Evolutionary conservation across 2,888 invertebrate species (phyloP), one percentile per base, ranked within the genome.

Genomic region (Folsomia manolachei): DNA sequence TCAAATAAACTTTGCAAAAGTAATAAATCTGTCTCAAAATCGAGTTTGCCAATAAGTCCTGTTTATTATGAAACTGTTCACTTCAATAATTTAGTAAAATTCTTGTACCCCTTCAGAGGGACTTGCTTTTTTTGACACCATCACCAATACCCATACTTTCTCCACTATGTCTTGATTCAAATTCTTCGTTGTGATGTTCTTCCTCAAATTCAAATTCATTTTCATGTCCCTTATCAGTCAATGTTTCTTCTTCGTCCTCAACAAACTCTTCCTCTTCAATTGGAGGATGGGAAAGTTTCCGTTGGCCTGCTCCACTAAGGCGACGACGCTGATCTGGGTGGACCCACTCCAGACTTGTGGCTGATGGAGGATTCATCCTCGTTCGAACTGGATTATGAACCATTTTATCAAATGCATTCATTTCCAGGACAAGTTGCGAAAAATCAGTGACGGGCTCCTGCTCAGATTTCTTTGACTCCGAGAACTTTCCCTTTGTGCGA

Each of bases 401-500:
- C 18, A 27, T 21, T 25, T 27, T 60, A 25, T 71, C 71, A 39
- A 65, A 71, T n/a, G 65, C 60, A 23, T 66, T 71, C 71, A 71
- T 71, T 39, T 71, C 65, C 27, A 19, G n/a, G 56, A 71, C n/a
- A 14, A 71, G 19, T 61, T 71, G 65, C 7, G 23, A n/a, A 27
- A 70, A 21, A 18, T 61, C 9, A 1, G 27, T 60, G 9, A n/a
- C 24, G 2, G 52, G 19, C n/a, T 14, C 21, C 11, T 27, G 61
- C 2, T 63, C 60, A 24, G 63, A 63, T 26, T 56, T 56, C 26
- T 19, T n/a, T 1, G 2, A 53, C 51, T 27, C 24, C n/a, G 19
- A 19, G n/a, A 11, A 24, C 52, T 64, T 64, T 4, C 27, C 27
- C 27, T 64, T 25, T 1, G 23, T 24, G 7, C 25, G 1, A 24